A percentile compares a stretch with the other conserved stretches of the same genome.
Conservation (phyloP, 2,113 vertebrate species). For the Eleginops maclovinus region DNA sequence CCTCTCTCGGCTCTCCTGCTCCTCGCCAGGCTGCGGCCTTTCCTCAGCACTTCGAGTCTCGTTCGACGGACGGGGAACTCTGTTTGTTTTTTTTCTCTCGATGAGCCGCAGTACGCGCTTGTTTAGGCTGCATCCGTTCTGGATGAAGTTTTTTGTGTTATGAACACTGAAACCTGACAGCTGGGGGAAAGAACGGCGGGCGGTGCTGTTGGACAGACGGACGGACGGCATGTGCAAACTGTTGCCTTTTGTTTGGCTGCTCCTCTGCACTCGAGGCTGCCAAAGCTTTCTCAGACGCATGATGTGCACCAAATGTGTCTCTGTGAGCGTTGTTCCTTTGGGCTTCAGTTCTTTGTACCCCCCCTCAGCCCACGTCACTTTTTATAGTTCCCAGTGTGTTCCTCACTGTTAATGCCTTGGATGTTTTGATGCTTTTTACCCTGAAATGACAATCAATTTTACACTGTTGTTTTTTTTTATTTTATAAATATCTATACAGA, state of each 20-base stretch:
- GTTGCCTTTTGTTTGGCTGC: slow-evolving; percentile 32
- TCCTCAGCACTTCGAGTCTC: slow-evolving; percentile 68
- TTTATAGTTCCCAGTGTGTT: slow-evolving; percentile 49
- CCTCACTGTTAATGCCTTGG: slow-evolving; percentile 81
- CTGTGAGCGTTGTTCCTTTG: slow-evolving; percentile 56
- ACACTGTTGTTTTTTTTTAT: slow-evolving; percentile 71
- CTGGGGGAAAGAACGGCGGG: not conserved
- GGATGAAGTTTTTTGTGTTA: slow-evolving; percentile 19
- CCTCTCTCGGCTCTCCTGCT: slow-evolving; percentile 31
- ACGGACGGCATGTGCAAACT: slow-evolving; percentile 19
- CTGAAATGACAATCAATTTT: slow-evolving; percentile 85
- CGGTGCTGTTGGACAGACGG: slow-evolving; percentile 8
- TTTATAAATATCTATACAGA: slow-evolving; percentile 57
- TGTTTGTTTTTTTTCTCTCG: not conserved
- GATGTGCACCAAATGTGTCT: slow-evolving; percentile 50
- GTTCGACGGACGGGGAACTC: slow-evolving; percentile 1
- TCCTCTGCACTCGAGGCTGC: slow-evolving; percentile 65
- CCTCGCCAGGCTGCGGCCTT: slow-evolving; percentile 33
- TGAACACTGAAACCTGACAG: slow-evolving; percentile 18
- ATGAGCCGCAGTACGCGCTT: slow-evolving; percentile 33
- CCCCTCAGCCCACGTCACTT: slow-evolving; percentile 31
- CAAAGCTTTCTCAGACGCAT: slow-evolving; percentile 75
- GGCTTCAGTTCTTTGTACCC: slow-evolving; percentile 66
- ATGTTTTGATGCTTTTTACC: slow-evolving; percentile 83
- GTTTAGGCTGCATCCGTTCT: slow-evolving; percentile 13